Evolutionary conservation across 1,140 invertebrate species (phyloP).

Genomic region (Octopus sinensis): DNA sequence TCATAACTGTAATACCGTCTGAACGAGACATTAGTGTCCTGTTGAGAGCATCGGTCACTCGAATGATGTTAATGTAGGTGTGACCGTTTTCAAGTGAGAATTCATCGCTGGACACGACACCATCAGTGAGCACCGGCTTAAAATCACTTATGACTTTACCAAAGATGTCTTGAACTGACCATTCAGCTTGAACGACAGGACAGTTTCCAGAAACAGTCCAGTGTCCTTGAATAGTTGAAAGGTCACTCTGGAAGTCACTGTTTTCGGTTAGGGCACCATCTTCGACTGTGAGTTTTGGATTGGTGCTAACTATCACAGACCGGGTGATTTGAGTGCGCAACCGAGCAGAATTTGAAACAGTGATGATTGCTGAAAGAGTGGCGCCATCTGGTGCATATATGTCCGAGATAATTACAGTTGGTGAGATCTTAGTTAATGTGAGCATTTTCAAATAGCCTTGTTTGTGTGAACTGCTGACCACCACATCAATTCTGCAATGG

Average conservation of each 20-base stretch:
- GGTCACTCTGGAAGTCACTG: constrained; percentile 25
- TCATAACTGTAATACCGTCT: constrained; percentile 32
- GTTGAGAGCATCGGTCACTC: constrained; percentile 31
- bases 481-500: constrained; percentile 22
- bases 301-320: constrained; percentile 27
- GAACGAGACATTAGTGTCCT: constrained; percentile 26
- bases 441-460: constrained; percentile 11
- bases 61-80: constrained; percentile 28
- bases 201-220: constrained; percentile 31
- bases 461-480: constrained; percentile 13
- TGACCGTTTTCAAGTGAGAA: constrained; percentile 27
- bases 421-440: no score
- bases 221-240: constrained; percentile 24
- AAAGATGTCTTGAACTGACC: constrained; percentile 25
- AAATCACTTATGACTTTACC: constrained; percentile 27
- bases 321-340: constrained; percentile 23
- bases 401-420: no score
- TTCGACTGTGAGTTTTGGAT: constrained; percentile 25
- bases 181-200: constrained; percentile 23
- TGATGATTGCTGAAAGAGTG: constrained; percentile 24
- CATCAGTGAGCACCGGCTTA: constrained; percentile 12
- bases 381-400: constrained; percentile 13
- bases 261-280: constrained; percentile 26
- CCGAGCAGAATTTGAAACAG: constrained; percentile 31
- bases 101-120: constrained; percentile 28